Base-by-base conservation (phyloP, 2,888 invertebrate species). In the Scaeva pyrastri region DNA sequence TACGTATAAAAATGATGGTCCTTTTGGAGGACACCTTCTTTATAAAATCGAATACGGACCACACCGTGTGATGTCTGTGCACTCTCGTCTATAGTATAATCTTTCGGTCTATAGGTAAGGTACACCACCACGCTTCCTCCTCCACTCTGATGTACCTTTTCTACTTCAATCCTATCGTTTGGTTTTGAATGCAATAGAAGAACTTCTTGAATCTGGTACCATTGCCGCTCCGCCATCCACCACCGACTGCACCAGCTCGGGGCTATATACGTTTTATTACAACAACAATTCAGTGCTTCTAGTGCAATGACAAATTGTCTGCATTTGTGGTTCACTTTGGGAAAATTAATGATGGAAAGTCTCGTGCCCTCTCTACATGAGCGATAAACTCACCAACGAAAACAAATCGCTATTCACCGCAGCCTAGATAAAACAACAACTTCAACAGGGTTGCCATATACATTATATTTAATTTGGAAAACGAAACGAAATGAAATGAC, bases 311-410 rank as follows among this genome's bases (percentile, higher is more conserved):
- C 87, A 87, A 87, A 87, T 87, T 83, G 87, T 82, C 72, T 75
- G 87, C 87, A 87, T 87, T 87, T 87, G 86, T 87, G 87, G 87
- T 87, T 87, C 87, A 87, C 87, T 87, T 87, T 87, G 80, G 82
- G 78, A 55, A 83, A 87, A 87, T 87, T 87, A 83, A 87, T 87
- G 87, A 87, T 87, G 87, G 87, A 87, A 87, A 87, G 87, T 82
- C 86, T 81, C 58, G 70, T 78, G 84, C 50, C 84, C 84, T 79
- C 79, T 84, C 82, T 73, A 58, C 52, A 74, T 36, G 68, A 68
- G 81, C 77, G 81, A 86, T 86, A 86, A 86, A 86, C 86, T 86
- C 73, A 64, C 81, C 80, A 79, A 75, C 79, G 74, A 71, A 84
- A 80, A 85, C 84, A 85, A 85, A 79, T 80, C 75, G 80, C 26